A percentile compares a stretch with the other conserved stretches of the same genome.
Conservation (phyloP, 2,113 vertebrate genomes). For the Tachysurus fulvidraco region DNA sequence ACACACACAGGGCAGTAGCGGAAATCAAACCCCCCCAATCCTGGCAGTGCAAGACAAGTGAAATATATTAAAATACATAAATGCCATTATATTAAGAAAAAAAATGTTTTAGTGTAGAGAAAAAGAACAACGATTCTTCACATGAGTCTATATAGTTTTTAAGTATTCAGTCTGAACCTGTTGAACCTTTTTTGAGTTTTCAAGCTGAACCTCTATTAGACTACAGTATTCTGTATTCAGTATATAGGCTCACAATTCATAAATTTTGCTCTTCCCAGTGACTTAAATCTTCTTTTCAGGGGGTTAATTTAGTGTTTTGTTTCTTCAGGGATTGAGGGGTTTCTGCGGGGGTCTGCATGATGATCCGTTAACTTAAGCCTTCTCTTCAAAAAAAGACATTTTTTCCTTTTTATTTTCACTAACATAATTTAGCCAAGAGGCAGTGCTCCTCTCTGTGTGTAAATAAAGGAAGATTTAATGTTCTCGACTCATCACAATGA, state of each 20-base stretch:
- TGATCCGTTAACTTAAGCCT: conserved; percentile 28
- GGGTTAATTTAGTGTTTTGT: conserved; percentile 9
- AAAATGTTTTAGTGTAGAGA: not conserved
- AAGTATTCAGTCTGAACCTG: not conserved
- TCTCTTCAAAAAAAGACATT: conserved; percentile 26
- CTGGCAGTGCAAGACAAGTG: not conserved
- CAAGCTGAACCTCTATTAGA: not conserved
- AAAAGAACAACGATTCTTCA: not conserved
- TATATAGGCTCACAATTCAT: not conserved
- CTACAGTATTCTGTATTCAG: no score
- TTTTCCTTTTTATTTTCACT: conserved; percentile 44
- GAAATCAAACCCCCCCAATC: no score
- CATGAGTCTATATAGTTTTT: not conserved
- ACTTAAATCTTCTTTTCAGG: not conserved
- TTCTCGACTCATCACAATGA: conserved; percentile 57
- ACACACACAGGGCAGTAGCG: no score
- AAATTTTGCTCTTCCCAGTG: not conserved
- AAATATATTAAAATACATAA: not conserved
- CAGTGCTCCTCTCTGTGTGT: conserved; percentile 54
- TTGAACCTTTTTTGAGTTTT: not conserved
- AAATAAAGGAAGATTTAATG: conserved; percentile 69
- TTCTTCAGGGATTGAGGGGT: conserved; percentile 2
- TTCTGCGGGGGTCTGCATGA: not conserved
- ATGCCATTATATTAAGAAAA: not conserved
- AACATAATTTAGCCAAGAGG: conserved; percentile 40